phyloP scores from a whole-genome alignment of 2,113 vertebrate genomes.

The Calyptomena viridis region DNA sequence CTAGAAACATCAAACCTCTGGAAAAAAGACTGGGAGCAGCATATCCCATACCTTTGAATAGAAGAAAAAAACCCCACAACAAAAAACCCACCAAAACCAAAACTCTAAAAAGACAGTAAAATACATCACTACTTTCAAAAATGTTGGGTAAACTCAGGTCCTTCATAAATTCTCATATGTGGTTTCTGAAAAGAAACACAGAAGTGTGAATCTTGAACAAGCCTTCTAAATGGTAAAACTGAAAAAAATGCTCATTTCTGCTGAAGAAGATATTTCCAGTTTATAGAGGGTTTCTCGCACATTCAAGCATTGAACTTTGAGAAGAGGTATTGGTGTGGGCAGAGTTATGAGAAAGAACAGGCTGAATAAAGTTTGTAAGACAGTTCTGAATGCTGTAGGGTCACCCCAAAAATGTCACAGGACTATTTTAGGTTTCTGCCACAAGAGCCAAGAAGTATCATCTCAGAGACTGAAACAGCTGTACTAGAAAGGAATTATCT shows the following conservation, averaged over 20 bases:
- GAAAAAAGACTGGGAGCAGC: not conserved
- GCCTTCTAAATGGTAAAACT: not conserved
- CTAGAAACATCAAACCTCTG: not conserved
- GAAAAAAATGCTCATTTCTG: not conserved
- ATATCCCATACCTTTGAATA: not conserved
- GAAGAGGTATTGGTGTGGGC: not conserved
- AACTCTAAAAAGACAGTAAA: not conserved
- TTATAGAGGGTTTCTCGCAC: not conserved
- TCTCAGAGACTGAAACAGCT: not conserved
- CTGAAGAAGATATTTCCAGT: conserved; percentile 5
- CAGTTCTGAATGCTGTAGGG: not conserved
- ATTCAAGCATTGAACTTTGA: not conserved
- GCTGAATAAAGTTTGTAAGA: not conserved
- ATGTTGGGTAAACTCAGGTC: not conserved
- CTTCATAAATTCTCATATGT: not conserved
- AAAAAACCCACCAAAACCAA: not conserved
- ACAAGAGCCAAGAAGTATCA: not conserved
- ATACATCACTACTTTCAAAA: not conserved
- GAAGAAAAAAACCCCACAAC: not conserved
- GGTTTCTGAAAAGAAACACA: not conserved
- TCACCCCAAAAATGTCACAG: not conserved
- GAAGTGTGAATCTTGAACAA: not conserved
- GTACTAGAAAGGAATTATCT: not conserved
- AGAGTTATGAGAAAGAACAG: not conserved
- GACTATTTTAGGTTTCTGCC: not conserved